Evolutionary conservation across 2,797 vertebrate genomes (phyloP).

Genomic region (Rhabdophis nuchalis): DNA sequence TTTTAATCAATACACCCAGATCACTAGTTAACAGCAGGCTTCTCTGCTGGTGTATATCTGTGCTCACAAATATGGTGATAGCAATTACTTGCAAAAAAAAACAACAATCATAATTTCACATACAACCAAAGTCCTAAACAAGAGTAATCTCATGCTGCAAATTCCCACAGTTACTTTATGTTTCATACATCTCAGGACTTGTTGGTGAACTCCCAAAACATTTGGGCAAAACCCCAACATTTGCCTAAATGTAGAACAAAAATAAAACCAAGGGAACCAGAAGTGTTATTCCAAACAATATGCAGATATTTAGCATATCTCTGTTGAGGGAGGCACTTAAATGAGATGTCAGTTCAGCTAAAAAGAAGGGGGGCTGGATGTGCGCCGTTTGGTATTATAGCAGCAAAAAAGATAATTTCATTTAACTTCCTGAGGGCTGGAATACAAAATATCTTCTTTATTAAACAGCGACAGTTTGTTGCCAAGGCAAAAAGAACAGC

Average conservation of each 20-base stretch:
- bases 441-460: not conserved
- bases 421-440: slow-evolving; percentile 15
- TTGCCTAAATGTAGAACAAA: not conserved
- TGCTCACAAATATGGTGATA: not conserved
- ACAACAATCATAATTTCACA: too few species aligned
- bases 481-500: not conserved
- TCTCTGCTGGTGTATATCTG: not conserved
- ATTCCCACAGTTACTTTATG: not conserved
- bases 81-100: not conserved
- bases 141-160: not conserved
- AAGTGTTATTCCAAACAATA: not conserved
- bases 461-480: slow-evolving; percentile 5
- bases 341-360: slow-evolving; percentile 12
- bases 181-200: not conserved
- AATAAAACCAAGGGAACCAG: not conserved
- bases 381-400: not conserved
- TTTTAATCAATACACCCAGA: not conserved
- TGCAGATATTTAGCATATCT: slow-evolving; percentile 4
- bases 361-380: not conserved
- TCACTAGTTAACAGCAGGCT: not conserved
- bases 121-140: not conserved
- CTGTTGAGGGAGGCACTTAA: not conserved
- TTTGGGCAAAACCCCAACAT: slow-evolving; percentile 1
- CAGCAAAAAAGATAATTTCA: not conserved
- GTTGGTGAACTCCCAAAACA: not conserved